Base-by-base conservation (phyloP, 2,888 invertebrate species). In the Pasiphila rectangulata region DNA sequence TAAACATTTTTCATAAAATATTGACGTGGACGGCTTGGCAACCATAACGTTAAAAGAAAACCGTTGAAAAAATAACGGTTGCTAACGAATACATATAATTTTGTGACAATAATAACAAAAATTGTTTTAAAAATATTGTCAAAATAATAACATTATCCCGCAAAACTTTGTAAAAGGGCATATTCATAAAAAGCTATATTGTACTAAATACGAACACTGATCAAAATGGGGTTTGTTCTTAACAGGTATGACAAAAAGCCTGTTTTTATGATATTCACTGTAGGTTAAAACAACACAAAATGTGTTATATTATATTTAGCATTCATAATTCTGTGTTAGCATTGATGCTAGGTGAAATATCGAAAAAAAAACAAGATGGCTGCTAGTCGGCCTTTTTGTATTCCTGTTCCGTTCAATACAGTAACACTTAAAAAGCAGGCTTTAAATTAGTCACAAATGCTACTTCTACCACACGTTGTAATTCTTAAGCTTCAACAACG, bases 391-490 rank as follows among this genome's bases (percentile, higher is more conserved):
- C 24, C 41, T n/a, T n/a, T n/a, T n/a, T n/a, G n/a, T n/a, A n/a
- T n/a, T n/a, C n/a, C n/a, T n/a, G n/a, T n/a, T n/a, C n/a, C n/a
- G n/a, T n/a, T n/a, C n/a, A n/a, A n/a, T n/a, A n/a, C n/a, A n/a
- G n/a, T n/a, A n/a, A n/a, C n/a, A n/a, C n/a, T n/a, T 24, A 10
- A 10, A 25, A 6, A 25, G 4, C 15, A 19, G 7, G 19, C 12
- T 47, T 45, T 27, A 49, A 53, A 38, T 57, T 47, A 56, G 48
- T 53, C 40, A 52, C 41, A 50, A 55, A 55, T 46, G 42, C 64
- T 59, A 61, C 52, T 58, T 52, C 57, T 61, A 64, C 51, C 55
- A 61, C 56, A 57, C 54, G 34, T 24, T 44, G 55, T 29, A 50
- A 42, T 42, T 36, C 23, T 35, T 44, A 27, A 40, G n/a, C n/a